Evolutionary conservation across 2,888 invertebrate genomes (phyloP).

Genomic region (Cheilosia soror): DNA sequence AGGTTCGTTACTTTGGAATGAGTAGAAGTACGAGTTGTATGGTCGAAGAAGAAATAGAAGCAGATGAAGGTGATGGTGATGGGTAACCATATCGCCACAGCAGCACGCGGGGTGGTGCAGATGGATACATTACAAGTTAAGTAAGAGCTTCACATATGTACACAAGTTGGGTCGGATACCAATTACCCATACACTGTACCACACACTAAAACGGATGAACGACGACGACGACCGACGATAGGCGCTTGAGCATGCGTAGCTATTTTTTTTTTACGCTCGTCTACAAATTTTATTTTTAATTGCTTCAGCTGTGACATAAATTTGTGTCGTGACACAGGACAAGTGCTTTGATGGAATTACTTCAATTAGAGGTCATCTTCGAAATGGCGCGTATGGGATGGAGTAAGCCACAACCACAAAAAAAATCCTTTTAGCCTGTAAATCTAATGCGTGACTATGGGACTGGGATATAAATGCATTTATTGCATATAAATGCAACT

Average conservation of each 20-base stretch:
- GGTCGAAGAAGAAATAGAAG: constrained; percentile 42
- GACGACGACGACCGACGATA: constrained; percentile 48
- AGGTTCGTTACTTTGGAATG: constrained; percentile 60
- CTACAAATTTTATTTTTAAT: constrained; percentile 52
- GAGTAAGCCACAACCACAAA: neutral
- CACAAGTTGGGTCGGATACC: constrained; percentile 55
- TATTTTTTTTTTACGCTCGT: constrained; percentile 21
- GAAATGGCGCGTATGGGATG: neutral
- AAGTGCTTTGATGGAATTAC: constrained; percentile 42
- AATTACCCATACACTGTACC: constrained; percentile 59
- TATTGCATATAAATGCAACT: constrained; percentile 45
- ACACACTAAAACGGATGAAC: constrained; percentile 57
- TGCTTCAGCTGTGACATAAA: constrained; percentile 52
- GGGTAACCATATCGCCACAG: constrained; percentile 22
- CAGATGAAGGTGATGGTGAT: constrained; percentile 59
- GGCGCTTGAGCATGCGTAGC: constrained; percentile 70
- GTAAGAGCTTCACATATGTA: constrained; percentile 70
- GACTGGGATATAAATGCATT: constrained; percentile 43
- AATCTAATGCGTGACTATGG: constrained; percentile 29
- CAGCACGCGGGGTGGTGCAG: constrained; percentile 27
- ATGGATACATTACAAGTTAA: constrained; percentile 65
- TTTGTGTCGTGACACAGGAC: constrained; percentile 50
- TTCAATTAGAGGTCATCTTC: constrained; percentile 52
- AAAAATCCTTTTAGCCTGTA: constrained; percentile 40
- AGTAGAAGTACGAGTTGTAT: neutral